These are phyloP conservation scores for Salminus brasiliensis DNA, from an alignment of 2,113 vertebrate genomes.

Conservation along the genomic window DNA sequence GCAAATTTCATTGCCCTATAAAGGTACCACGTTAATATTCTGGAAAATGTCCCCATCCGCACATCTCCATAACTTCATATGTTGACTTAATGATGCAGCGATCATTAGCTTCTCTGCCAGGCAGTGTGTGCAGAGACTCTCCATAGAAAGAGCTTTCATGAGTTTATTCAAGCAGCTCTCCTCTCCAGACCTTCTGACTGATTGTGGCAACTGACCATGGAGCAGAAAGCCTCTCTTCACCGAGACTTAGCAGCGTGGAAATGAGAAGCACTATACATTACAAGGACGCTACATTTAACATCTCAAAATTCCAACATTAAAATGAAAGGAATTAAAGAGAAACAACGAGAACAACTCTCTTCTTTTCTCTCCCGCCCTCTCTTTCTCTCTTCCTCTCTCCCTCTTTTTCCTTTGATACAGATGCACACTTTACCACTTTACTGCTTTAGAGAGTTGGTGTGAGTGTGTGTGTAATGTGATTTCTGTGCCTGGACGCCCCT, in stretches of 20 bases:
- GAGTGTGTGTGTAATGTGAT: conserved; percentile 75
- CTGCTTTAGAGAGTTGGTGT: conserved; percentile 59
- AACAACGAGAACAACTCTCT: too few relatives aligned
- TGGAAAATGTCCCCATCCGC: conserved; percentile 31
- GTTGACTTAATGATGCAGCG: conserved; percentile 39
- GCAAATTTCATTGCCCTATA: conserved; percentile 12
- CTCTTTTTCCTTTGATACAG: conserved; percentile 53
- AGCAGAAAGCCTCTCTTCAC: neutral
- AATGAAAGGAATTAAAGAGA: too few relatives aligned
- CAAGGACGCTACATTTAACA: too few relatives aligned
- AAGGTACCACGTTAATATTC: conserved; percentile 20
- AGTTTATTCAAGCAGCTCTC: neutral
- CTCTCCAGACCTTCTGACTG: too few relatives aligned
- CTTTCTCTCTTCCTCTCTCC: conserved; percentile 10
- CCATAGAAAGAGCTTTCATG: neutral
- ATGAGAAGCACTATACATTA: neutral
- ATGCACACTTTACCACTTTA: conserved; percentile 76
- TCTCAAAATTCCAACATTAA: too few relatives aligned
- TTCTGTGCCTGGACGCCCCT: conserved; percentile 73
- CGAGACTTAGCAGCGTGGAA: neutral
- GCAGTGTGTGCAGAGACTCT: neutral
- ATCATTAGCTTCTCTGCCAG: conserved; percentile 11
- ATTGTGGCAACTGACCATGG: too few relatives aligned
- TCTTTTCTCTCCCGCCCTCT: neutral
- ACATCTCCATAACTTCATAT: conserved; percentile 27